Evolutionary conservation across 2,797 vertebrate genomes (phyloP).

Genomic region (Coregonus suidteri): DNA sequence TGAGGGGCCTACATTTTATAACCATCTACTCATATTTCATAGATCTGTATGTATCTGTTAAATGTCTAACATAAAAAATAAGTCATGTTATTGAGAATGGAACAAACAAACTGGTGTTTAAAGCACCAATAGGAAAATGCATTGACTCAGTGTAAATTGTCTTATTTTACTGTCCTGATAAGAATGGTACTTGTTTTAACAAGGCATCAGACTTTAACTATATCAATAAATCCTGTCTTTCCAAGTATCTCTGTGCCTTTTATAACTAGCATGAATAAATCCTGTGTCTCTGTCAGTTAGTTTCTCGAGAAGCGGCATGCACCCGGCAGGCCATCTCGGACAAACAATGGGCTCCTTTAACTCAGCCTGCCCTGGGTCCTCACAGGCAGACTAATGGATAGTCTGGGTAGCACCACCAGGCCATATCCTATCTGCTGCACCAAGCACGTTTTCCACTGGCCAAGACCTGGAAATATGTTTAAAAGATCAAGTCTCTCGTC

Average conservation of each 20-base stretch:
- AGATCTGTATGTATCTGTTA: not conserved
- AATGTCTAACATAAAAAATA: not conserved
- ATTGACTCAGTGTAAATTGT: not conserved
- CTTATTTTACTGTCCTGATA: not conserved
- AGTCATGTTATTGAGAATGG: not conserved
- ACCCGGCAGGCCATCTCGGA: not conserved
- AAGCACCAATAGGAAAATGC: not conserved
- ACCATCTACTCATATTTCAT: not conserved
- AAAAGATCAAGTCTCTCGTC: slow-evolving; percentile 43
- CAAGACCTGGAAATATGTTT: slow-evolving; percentile 58
- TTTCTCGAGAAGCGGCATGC: slow-evolving; percentile 3
- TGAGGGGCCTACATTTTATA: not conserved
- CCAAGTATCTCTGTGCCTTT: not conserved
- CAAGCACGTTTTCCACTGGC: slow-evolving; percentile 38
- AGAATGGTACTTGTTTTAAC: slow-evolving; percentile 4
- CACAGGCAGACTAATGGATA: slow-evolving; percentile 29
- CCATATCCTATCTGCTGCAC: slow-evolving; percentile 1
- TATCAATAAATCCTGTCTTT: slow-evolving; percentile 46
- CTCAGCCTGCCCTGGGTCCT: slow-evolving; percentile 3
- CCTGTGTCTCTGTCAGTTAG: not conserved
- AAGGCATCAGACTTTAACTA: not conserved
- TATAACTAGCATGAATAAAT: no score
- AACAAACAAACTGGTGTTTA: not conserved
- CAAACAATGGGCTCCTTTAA: not conserved
- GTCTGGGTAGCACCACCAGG: slow-evolving; percentile 26